phyloP scores from a whole-genome alignment of 1,140 invertebrate genomes.

The Diploscapter pachys region DNA sequence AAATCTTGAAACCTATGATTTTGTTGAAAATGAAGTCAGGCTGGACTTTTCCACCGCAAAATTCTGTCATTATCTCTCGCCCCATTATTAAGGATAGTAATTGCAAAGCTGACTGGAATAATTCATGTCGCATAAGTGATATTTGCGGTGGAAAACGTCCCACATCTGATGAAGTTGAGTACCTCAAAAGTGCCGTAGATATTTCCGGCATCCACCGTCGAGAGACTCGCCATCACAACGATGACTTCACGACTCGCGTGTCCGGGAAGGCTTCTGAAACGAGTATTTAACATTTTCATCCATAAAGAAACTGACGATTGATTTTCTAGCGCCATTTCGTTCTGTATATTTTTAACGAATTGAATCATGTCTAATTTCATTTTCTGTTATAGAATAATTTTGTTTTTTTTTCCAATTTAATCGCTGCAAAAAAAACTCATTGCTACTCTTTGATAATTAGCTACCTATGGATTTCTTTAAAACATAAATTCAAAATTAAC shows the following conservation, averaged over 20 bases:
- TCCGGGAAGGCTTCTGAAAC: slow-evolving; percentile 73
- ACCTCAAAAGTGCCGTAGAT: slow-evolving; percentile 80
- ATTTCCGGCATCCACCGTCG: slow-evolving; percentile 91
- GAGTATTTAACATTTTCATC: background rate
- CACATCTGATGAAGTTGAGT: background rate
- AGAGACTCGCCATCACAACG: slow-evolving; percentile 84
- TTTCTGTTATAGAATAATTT: background rate
- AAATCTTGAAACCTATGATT: no score
- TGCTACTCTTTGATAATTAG: no score
- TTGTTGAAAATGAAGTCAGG: no score
- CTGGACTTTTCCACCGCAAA: background rate
- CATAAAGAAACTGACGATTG: background rate
- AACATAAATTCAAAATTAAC: background rate
- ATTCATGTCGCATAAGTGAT: no score
- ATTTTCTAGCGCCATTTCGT: no score
- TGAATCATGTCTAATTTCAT: background rate
- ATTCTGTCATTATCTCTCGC: no score
- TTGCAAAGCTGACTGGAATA: no score
- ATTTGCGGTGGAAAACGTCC: no score
- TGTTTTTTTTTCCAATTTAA: background rate
- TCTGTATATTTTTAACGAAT: no score
- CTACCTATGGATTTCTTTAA: no score
- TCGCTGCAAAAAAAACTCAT: background rate
- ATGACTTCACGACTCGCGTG: slow-evolving; percentile 85
- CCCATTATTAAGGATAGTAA: background rate